These are phyloP conservation scores for Bombus vancouverensis DNA, from an alignment of 1,140 invertebrate species.

Conservation along the genomic window DNA sequence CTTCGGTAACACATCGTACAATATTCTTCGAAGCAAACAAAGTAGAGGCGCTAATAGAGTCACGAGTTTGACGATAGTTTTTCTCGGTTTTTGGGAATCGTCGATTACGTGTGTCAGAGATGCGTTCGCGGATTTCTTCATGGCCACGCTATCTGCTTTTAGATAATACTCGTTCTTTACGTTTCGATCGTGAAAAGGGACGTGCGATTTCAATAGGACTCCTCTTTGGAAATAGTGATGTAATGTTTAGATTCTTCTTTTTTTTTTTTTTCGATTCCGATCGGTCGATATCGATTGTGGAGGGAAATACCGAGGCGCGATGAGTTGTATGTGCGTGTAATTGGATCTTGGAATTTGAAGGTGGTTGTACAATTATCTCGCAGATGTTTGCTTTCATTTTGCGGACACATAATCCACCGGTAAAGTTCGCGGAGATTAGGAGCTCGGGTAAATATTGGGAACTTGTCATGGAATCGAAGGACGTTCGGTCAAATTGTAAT, in stretches of 20 bases:
- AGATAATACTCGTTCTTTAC: not conserved
- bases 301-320: not conserved
- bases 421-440: constrained; percentile 23
- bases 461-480: not conserved
- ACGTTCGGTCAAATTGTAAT: not conserved
- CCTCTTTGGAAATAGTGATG: not conserved
- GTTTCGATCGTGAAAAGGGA: not conserved
- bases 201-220: not conserved
- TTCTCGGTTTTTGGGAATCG: not conserved
- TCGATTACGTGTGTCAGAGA: not conserved
- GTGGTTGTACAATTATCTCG: constrained; percentile 1
- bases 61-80: not conserved
- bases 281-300: not conserved
- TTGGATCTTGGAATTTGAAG: not conserved
- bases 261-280: not conserved
- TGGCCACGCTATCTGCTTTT: not conserved
- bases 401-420: constrained; percentile 15
- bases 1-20: not conserved
- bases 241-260: not conserved
- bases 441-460: not conserved
- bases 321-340: no score
- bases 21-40: not conserved
- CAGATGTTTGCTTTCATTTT: constrained; percentile 11
- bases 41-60: constrained; percentile 1
- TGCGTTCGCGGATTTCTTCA: constrained; percentile 23